Evolutionary conservation across 2,888 invertebrate species (phyloP), one percentile per base, ranked within the genome.

Genomic region (Apeira syringaria): DNA sequence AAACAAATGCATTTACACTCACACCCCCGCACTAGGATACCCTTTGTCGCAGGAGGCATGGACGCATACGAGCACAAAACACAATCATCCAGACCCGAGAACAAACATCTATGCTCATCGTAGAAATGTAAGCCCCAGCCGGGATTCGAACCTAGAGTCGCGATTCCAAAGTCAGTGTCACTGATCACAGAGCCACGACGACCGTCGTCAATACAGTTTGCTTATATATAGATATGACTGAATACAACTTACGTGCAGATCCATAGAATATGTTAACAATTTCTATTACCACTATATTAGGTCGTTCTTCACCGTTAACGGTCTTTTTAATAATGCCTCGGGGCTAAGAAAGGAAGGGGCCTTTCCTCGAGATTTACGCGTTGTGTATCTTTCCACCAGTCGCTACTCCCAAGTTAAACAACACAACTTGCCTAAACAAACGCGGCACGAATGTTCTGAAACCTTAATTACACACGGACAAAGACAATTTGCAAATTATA

Each of bases 401-500:
- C 40, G 37, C 46, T 31, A 45, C 45, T 45, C 30, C 30, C 27
- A 47, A 53, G 46, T 53, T 45, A 52, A 51, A 53, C 56, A 51
- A 46, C 15, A 53, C 50, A 36, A 50, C 54, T 50, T 18, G 41
- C 52, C 55, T 52, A 50, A 50, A 52, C 50, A 55, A 48, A 52
- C 52, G 25, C 33, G 11, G 13, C 38, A 17, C 28, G 34, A 27
- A 42, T 44, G 31, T 34, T 28, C 47, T 43, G 39, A 44, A 38
- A 24, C 53, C 45, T 46, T 50, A 51, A 53, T 56, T 51, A 47
- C 47, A 53, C 42, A 42, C 53, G 47, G 42, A 42, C 47, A 39
- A 47, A 39, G 47, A 43, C 53, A 49, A 56, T 49, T 49, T 35
- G 37, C 49, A 47, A 51, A 56, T 51, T 56, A 51, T 56, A 36